phyloP scores from a whole-genome alignment of 2,888 invertebrate species.

The Lumbricus terrestris region DNA sequence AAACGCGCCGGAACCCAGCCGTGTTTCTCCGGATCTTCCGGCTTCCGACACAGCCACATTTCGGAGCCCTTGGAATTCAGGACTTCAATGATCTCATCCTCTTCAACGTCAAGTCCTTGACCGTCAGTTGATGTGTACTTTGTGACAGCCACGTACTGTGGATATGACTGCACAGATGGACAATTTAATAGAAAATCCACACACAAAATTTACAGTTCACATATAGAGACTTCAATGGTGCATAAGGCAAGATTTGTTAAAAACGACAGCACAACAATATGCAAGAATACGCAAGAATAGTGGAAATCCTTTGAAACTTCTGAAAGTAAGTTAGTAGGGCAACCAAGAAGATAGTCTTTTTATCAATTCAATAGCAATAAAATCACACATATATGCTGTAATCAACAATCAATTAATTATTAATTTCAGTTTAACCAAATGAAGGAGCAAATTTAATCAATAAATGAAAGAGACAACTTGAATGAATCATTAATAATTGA shows the following conservation, averaged over 20 bases:
- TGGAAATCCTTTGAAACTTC: background rate
- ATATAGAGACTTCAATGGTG: background rate
- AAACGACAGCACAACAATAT: background rate
- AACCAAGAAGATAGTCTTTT: background rate
- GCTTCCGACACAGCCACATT: conserved; percentile 70
- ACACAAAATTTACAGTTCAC: background rate
- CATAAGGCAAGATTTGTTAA: background rate
- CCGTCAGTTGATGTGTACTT: conserved; percentile 67
- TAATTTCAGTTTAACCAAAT: background rate
- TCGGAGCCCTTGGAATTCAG: conserved; percentile 70
- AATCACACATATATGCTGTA: background rate
- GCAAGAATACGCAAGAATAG: background rate
- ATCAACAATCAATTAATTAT: background rate
- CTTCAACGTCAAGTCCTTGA: conserved; percentile 62
- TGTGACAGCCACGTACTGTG: conserved; percentile 66
- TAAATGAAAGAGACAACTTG: background rate
- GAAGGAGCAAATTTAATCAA: background rate
- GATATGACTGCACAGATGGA: background rate
- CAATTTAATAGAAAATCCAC: background rate
- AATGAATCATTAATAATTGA: background rate
- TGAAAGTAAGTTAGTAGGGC: background rate
- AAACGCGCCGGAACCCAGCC: conserved; percentile 74
- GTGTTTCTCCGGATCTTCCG: conserved; percentile 35
- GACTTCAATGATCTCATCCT: conserved; percentile 87
- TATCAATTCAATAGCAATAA: background rate